These are phyloP conservation scores for Melanotus villosus DNA, from an alignment of 2,888 invertebrate genomes.

Conservation along the genomic window DNA sequence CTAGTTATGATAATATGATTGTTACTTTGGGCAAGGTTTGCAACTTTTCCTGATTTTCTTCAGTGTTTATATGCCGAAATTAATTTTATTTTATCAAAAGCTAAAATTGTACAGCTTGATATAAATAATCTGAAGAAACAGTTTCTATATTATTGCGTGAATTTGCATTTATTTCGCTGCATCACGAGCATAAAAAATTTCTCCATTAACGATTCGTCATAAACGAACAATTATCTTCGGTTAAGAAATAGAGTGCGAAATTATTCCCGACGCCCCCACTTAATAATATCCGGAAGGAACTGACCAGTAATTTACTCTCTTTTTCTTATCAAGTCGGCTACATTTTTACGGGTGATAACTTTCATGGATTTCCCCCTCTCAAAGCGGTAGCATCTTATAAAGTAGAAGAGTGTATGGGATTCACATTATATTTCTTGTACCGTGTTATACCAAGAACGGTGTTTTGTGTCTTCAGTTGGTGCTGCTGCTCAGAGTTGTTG, in stretches of 20 bases:
- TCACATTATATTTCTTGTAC: constrained; percentile 40
- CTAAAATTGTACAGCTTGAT: no score
- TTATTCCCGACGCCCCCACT: constrained; percentile 42
- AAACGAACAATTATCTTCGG: constrained; percentile 30
- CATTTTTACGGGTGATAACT: constrained; percentile 38
- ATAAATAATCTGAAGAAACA: no score
- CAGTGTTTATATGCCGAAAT: no score
- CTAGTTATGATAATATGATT: no score
- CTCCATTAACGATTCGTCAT: constrained; percentile 33
- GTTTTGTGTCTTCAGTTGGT: constrained; percentile 42
- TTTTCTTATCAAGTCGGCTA: constrained; percentile 33
- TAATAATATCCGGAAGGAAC: constrained; percentile 41
- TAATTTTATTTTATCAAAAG: no score
- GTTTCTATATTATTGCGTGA: no score
- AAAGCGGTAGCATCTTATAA: constrained; percentile 45
- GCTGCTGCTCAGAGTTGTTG: constrained; percentile 38
- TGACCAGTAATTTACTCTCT: constrained; percentile 32
- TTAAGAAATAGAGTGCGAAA: constrained; percentile 42
- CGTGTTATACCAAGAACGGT: constrained; percentile 42
- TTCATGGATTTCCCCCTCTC: constrained; percentile 46
- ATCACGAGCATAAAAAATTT: constrained; percentile 11
- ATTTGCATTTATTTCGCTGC: not conserved
- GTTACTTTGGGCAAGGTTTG: no score
- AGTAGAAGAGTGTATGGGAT: constrained; percentile 44
- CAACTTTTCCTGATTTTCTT: no score